These are phyloP conservation scores for Abramis brama DNA, from an alignment of 2,113 vertebrate species.

Conservation along the genomic window DNA sequence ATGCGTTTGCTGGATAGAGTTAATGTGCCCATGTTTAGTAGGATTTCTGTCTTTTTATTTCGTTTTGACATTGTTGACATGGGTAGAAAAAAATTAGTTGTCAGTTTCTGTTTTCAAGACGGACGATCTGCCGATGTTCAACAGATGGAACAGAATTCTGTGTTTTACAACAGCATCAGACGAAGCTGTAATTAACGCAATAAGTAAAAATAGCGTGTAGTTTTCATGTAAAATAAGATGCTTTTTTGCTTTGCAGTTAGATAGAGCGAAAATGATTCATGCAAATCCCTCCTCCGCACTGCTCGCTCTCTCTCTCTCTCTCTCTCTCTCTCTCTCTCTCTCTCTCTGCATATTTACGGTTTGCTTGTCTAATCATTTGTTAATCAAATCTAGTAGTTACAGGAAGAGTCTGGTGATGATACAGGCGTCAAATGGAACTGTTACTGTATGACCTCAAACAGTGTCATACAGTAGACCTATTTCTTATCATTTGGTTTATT, in stretches of 20 bases:
- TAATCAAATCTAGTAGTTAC: slow-evolving; percentile 47
- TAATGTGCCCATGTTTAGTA: not conserved
- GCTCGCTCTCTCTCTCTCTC: slow-evolving; percentile 31
- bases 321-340: not conserved
- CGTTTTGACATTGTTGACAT: not conserved
- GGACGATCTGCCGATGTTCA: not conserved
- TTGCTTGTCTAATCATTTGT: slow-evolving; percentile 31
- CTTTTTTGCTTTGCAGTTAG: slow-evolving; percentile 9
- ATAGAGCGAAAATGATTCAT: slow-evolving; percentile 15
- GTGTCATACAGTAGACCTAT: not conserved
- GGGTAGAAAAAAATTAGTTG: not conserved
- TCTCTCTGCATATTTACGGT: slow-evolving; percentile 11
- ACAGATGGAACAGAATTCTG: not conserved
- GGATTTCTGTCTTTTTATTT: not conserved
- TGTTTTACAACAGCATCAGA: not conserved
- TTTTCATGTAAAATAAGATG: not conserved
- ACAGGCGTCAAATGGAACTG: not conserved
- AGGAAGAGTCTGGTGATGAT: slow-evolving; percentile 14
- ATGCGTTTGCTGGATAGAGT: not conserved
- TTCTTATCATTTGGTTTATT: not conserved
- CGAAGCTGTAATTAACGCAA: not conserved
- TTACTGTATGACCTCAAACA: not conserved
- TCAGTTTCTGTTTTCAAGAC: not conserved
- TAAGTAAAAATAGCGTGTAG: not conserved
- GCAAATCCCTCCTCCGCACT: slow-evolving; percentile 46